Base-by-base conservation (phyloP, 2,888 invertebrate genomes). In the Cantharis flavilabris region DNA sequence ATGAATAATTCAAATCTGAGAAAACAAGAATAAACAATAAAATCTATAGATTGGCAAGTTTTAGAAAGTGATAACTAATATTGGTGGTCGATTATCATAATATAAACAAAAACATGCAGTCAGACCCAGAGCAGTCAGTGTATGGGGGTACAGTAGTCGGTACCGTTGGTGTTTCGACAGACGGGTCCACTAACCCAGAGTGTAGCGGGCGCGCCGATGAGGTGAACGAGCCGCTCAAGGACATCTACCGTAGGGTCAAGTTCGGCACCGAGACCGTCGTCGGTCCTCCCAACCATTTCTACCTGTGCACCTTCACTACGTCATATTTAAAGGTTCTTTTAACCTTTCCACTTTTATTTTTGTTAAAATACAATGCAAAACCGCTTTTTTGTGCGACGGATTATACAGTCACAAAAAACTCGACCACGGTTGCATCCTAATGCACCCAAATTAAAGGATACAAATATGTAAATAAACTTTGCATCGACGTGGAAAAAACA, bases 161-260 rank as follows among this genome's bases (percentile, higher is more conserved):
- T 79, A 76, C 79, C 77, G 79, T 77, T 77, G 77, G 72, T 72
- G 76, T 80, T 81, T 80, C 79, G 78, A 76, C 80, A 77, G 79
- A 80, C 81, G 83, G 83, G 81, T 82, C 83, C 83, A 83, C 83
- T 82, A 83, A 83, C 82, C 82, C 80, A 82, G 82, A 82, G 82
- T 82, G 78, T 90, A 88, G 86, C 87, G 84, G 87, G 86, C 87
- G 88, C 80, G 85, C 89, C 90, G 89, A 89, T 89, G 90, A 90
- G 90, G 89, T 88, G 89, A 88, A 87, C 89, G 89, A 88, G 90
- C 89, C 89, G 88, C 89, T 89, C 83, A 83, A 83, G 90, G 90
- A 86, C 90, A 87, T 88, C 87, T 88, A 89, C 89, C 89, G 78
- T 77, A 77, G 82, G 83, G 81, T 82, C 83, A 83, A 88, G 87